These are phyloP conservation scores for Furcifer pardalis DNA, from an alignment of 2,797 vertebrate genomes.

Conservation along the genomic window DNA sequence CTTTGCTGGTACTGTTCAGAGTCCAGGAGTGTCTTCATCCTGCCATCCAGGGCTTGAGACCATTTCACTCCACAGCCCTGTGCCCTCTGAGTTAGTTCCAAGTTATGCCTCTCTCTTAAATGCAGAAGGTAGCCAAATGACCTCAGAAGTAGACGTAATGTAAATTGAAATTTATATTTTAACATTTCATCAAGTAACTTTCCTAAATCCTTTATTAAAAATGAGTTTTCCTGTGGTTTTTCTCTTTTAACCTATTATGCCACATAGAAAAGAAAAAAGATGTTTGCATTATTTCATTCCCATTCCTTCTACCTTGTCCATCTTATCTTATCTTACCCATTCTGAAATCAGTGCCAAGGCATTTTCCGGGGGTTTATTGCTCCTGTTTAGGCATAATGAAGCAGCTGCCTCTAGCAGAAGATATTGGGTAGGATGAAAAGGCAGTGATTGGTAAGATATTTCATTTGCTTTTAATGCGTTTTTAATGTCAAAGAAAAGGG, in stretches of 20 bases:
- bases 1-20: too few relatives aligned
- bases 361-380: too few relatives aligned
- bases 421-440: background rate
- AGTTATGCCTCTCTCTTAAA: too few relatives aligned
- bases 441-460: background rate
- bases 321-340: background rate
- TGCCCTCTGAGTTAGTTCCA: too few relatives aligned
- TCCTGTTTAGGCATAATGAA: too few relatives aligned
- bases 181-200: conserved; percentile 21
- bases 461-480: background rate
- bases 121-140: too few relatives aligned
- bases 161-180: background rate
- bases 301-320: too few relatives aligned
- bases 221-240: background rate
- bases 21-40: too few relatives aligned
- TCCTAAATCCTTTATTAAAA: conserved; percentile 15
- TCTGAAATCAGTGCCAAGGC: background rate
- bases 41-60: too few relatives aligned
- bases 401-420: background rate
- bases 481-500: background rate
- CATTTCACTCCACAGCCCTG: too few relatives aligned
- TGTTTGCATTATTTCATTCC: too few relatives aligned
- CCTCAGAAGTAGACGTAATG: too few relatives aligned
- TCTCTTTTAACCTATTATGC: background rate
- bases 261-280: background rate